Conservation (phyloP, 1,140 invertebrate genomes). For the Drosophila hydei region DNA sequence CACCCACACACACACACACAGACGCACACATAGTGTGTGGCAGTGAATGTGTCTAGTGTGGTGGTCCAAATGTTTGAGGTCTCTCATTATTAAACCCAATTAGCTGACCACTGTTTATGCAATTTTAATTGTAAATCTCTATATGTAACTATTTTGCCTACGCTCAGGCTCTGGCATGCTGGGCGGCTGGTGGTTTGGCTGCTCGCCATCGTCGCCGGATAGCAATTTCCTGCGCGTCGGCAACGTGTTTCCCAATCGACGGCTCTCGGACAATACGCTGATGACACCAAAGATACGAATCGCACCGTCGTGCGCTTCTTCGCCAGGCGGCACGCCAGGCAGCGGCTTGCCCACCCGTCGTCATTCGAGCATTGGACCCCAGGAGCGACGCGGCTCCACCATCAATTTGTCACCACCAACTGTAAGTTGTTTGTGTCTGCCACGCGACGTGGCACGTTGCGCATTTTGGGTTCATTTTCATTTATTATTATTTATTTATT, state of each 20-base stretch:
- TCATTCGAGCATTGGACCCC: conserved; percentile 95
- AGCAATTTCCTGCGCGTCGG: conserved; percentile 94
- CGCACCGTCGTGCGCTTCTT: conserved; percentile 93
- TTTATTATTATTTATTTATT: conserved; percentile 23
- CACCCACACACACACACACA: no score
- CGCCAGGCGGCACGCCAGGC: conserved; percentile 92
- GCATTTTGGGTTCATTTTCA: conserved; percentile 11
- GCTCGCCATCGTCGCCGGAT: conserved; percentile 90
- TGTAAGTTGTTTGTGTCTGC: conserved; percentile 86
- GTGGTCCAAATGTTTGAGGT: conserved; percentile 29
- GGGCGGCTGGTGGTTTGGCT: conserved; percentile 90
- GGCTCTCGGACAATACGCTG: conserved; percentile 95
- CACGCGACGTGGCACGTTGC: conserved; percentile 25
- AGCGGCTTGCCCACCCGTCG: conserved; percentile 91
- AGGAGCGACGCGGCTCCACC: conserved; percentile 92
- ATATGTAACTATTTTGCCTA: conserved; percentile 5
- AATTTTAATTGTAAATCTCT: conserved; percentile 14
- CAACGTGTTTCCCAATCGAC: conserved; percentile 90
- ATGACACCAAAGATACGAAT: conserved; percentile 95
- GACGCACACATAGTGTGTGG: no score
- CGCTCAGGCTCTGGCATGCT: conserved; percentile 86
- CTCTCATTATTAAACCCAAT: conserved; percentile 70
- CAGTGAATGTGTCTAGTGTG: background rate
- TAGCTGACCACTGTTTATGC: conserved; percentile 44
- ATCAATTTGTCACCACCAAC: conserved; percentile 94